A percentile compares a stretch with the other conserved stretches of the same genome.
These are phyloP conservation scores for Mnemiopsis leidyi DNA, from an alignment of 37 sponge, comb jelly and placozoan species.

Conservation along the genomic window DNA sequence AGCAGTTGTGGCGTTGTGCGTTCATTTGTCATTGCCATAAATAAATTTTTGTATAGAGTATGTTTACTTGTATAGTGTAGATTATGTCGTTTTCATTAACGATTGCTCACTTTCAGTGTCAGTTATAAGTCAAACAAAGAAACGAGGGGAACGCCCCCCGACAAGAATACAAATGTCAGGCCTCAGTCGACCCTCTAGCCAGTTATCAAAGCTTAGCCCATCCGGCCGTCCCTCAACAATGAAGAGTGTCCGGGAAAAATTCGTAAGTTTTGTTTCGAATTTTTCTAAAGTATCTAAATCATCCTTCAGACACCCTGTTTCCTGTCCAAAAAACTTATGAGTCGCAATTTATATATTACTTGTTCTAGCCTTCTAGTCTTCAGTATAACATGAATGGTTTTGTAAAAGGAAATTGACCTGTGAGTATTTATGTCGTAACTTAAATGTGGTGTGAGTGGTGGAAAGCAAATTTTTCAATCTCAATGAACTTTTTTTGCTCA, in stretches of 20 bases:
- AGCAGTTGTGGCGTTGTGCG: too few species aligned
- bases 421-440: not conserved
- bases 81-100: not conserved
- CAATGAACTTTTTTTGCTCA: too few species aligned
- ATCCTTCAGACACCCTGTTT: too few species aligned
- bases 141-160: not conserved
- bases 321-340: too few species aligned
- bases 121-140: not conserved
- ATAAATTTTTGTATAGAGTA: too few species aligned
- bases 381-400: not conserved
- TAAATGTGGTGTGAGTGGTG: too few species aligned
- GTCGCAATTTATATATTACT: too few species aligned
- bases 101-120: not conserved
- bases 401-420: not conserved
- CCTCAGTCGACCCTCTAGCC: not conserved
- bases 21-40: not conserved
- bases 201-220: not conserved
- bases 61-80: too few species aligned
- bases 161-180: conserved; percentile 50
- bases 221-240: not conserved
- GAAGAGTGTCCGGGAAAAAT: conserved; percentile 54
- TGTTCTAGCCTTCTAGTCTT: too few species aligned
- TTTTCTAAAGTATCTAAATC: not conserved
- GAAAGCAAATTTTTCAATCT: too few species aligned
- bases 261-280: conserved; percentile 20